Conservation (phyloP, 2,797 vertebrate genomes). For the Melanogrammus aeglefinus region DNA sequence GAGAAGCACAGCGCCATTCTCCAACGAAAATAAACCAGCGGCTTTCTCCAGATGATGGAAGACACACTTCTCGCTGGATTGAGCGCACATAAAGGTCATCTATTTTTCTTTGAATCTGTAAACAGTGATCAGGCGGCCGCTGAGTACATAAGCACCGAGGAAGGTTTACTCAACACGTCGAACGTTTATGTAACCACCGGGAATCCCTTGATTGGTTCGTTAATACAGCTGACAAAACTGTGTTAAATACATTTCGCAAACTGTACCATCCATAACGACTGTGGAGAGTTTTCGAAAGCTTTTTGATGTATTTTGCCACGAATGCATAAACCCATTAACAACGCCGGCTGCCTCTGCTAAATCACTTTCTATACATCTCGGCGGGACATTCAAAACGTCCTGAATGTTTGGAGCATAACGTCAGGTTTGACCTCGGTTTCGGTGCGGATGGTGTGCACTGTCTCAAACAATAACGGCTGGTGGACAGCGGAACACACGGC, state of each 20-base stretch:
- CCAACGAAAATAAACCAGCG: constrained; percentile 69
- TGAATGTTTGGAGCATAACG: constrained; percentile 18
- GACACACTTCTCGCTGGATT: constrained; percentile 68
- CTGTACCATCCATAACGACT: constrained; percentile 71
- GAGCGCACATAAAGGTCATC: constrained; percentile 59
- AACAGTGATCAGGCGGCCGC: constrained; percentile 45
- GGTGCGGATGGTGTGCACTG: not conserved
- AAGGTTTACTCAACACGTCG: constrained; percentile 68
- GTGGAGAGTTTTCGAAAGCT: constrained; percentile 53
- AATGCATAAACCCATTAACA: constrained; percentile 15
- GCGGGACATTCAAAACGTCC: not conserved
- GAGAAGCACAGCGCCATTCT: constrained; percentile 60
- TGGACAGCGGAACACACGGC: constrained; percentile 59
- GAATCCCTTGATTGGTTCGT: constrained; percentile 71
- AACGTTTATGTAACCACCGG: constrained; percentile 65
- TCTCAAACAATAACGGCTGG: constrained; percentile 38
- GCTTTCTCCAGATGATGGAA: constrained; percentile 56
- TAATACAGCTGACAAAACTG: constrained; percentile 70
- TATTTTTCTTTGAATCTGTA: constrained; percentile 54
- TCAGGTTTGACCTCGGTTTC: constrained; percentile 30
- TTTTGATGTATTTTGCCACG: constrained; percentile 15
- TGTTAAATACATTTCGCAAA: constrained; percentile 70
- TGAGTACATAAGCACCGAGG: constrained; percentile 44
- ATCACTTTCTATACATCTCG: not conserved
- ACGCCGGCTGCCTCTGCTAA: constrained; percentile 12